Evolutionary conservation across 2,888 invertebrate species (phyloP), one percentile per base, ranked within the genome.

Genomic region (Xanthorhoe spadicearia): DNA sequence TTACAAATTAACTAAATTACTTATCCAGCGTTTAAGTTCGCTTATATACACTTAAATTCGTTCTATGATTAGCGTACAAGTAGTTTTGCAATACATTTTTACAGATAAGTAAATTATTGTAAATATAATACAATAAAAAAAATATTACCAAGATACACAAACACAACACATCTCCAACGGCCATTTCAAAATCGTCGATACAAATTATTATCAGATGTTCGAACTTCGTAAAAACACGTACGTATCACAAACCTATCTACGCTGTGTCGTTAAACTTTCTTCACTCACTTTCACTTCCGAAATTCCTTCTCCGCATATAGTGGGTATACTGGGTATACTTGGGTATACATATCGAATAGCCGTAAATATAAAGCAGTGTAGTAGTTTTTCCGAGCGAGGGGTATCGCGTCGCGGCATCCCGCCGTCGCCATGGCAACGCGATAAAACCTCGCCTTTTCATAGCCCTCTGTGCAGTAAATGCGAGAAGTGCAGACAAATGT

Each of bases 371-470:
- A 84, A 84, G 83, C 82, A 83, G 81, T 80, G 80, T 81, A 85
- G 85, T 90, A 88, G 90, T 89, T 88, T 88, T 87, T 88, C 83
- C 85, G 80, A 86, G 80, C 73, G 83, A 75, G 86, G 85, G 84
- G 71, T 89, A 89, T 86, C 88, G 88, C 83, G 87, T 84, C 89
- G 88, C 88, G 84, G 87, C 86, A 84, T 90, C 87, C 86, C 83
- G 79, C 81, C 84, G 90, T 93, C 78, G 83, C 85, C 84, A 92
- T 92, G 88, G 91, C 85, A 88, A 93, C 93, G 89, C 90, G 93
- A 93, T 93, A 93, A 93, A 93, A 89, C 92, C 91, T 92, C 89
- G 86, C 89, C 92, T 92, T 91, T 90, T 91, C 92, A 91, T 88
- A 90, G 90, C 89, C 89, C 85, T 85, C 83, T 69, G 76, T 74